phyloP scores from a whole-genome alignment of 2,888 invertebrate species.

The Oscheius sp. region DNA sequence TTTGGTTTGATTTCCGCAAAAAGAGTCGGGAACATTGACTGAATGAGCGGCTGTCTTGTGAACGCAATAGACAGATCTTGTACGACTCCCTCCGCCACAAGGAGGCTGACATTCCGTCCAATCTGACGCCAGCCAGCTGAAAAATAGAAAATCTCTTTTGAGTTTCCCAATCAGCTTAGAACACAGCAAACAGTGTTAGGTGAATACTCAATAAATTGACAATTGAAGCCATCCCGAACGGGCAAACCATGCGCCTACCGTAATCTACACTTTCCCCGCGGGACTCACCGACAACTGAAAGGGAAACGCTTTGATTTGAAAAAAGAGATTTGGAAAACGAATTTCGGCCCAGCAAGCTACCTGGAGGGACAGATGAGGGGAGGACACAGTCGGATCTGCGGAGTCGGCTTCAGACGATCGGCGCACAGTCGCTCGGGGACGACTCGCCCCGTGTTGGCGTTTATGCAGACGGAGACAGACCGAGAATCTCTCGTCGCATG shows the following conservation, averaged over 20 bases:
- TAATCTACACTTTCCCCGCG: background rate
- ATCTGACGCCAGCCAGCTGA: conserved; percentile 88
- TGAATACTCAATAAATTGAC: conserved; percentile 7
- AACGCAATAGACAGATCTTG: conserved; percentile 85
- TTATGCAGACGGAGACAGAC: conserved; percentile 60
- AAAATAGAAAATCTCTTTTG: too few relatives aligned
- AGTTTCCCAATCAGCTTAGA: background rate
- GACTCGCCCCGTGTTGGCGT: conserved; percentile 54
- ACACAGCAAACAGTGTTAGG: conserved; percentile 23
- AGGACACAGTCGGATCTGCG: conserved; percentile 55
- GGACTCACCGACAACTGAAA: conserved; percentile 41
- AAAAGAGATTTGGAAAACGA: conserved; percentile 58
- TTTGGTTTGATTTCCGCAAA: conserved; percentile 44
- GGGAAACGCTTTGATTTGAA: conserved; percentile 37
- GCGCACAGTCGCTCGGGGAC: conserved; percentile 68
- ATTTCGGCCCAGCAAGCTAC: too few relatives aligned
- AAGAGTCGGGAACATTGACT: conserved; percentile 47
- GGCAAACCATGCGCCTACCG: conserved; percentile 34
- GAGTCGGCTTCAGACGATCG: conserved; percentile 58
- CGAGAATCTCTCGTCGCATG: conserved; percentile 39
- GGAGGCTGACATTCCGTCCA: conserved; percentile 91
- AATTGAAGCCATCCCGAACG: conserved; percentile 18
- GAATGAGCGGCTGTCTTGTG: conserved; percentile 46
- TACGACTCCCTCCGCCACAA: conserved; percentile 88
- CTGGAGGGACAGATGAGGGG: conserved; percentile 62